A percentile compares a stretch with the other conserved stretches of the same genome.
Evolutionary conservation across 2,888 invertebrate genomes (phyloP).

Genomic region (Drosophila mayaguana): DNA sequence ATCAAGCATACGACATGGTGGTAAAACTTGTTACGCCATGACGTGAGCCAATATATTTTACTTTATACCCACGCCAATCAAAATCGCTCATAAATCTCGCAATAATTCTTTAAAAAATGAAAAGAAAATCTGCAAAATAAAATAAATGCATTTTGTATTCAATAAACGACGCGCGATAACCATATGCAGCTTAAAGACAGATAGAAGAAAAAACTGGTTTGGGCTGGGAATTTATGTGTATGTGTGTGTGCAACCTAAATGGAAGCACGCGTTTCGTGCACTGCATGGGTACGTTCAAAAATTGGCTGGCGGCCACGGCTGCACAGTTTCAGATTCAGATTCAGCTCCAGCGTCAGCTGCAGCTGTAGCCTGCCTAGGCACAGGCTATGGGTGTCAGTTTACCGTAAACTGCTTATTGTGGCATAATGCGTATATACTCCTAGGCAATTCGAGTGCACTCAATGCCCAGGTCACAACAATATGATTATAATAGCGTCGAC

Average conservation of each 20-base stretch:
- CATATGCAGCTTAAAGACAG: conserved; percentile 22
- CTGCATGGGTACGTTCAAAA: conserved; percentile 29
- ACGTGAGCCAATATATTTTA: conserved; percentile 56
- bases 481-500: conserved; percentile 13
- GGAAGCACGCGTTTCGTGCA: conserved; percentile 9
- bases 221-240: background rate
- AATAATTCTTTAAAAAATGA: conserved; percentile 27
- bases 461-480: conserved; percentile 16
- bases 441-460: conserved; percentile 24
- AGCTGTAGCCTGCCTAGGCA: background rate
- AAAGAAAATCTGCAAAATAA: conserved; percentile 20
- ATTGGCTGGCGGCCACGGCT: conserved; percentile 30
- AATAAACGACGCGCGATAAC: conserved; percentile 39
- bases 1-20: conserved; percentile 41
- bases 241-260: conserved; percentile 11
- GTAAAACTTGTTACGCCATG: conserved; percentile 49
- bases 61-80: conserved; percentile 47
- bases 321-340: background rate
- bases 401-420: conserved; percentile 38
- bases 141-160: conserved; percentile 38
- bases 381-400: conserved; percentile 21
- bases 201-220: conserved; percentile 1
- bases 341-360: conserved; percentile 1
- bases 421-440: conserved; percentile 28
- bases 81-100: conserved; percentile 53